These are phyloP conservation scores for Dasyornis broadbenti DNA, from an alignment of 2,113 vertebrate species.

Conservation along the genomic window DNA sequence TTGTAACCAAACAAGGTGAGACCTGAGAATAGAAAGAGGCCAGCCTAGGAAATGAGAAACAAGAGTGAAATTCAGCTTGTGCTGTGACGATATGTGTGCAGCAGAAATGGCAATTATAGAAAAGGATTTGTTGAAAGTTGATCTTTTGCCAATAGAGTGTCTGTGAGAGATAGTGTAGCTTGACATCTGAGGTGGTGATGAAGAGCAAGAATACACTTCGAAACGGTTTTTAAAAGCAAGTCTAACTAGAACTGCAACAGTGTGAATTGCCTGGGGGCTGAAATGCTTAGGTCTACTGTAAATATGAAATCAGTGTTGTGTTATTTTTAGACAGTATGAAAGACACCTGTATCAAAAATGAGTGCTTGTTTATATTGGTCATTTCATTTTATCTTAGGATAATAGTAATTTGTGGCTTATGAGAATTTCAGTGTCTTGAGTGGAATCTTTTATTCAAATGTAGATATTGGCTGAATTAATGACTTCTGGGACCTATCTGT, in stretches of 20 bases:
- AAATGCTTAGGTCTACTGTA: background rate
- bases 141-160: background rate
- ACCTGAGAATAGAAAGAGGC: background rate
- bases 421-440: background rate
- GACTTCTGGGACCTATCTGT: background rate
- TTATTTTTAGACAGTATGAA: background rate
- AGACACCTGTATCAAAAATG: background rate
- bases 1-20: background rate
- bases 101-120: background rate
- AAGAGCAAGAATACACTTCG: background rate
- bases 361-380: background rate
- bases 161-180: background rate
- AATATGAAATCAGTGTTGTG: background rate
- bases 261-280: background rate
- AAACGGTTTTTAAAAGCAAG: background rate
- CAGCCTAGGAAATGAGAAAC: background rate
- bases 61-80: background rate
- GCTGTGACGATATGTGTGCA: background rate
- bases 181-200: background rate
- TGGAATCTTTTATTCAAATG: background rate
- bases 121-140: background rate
- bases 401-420: background rate
- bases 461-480: background rate
- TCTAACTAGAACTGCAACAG: background rate
- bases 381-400: background rate